These are phyloP conservation scores for Epirrhoe alternata DNA, from an alignment of 2,888 invertebrate genomes.

Conservation along the genomic window DNA sequence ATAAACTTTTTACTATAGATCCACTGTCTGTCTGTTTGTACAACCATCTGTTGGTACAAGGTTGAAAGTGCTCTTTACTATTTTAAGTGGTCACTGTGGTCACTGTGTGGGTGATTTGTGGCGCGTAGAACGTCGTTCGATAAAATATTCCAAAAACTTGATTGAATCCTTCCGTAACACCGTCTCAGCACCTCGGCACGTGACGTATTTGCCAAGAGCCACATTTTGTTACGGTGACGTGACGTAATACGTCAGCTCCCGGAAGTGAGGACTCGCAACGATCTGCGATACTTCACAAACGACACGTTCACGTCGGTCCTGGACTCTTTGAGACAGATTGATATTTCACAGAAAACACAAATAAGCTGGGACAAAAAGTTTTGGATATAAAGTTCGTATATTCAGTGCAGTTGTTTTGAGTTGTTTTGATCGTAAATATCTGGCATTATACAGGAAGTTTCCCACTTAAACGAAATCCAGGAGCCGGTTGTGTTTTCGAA, in stretches of 20 bases:
- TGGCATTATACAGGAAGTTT: slow-evolving; percentile 7
- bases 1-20: too few species aligned
- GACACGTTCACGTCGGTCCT: neutral
- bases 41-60: too few species aligned
- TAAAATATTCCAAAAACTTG: neutral
- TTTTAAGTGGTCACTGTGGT: too few species aligned
- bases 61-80: too few species aligned
- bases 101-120: too few species aligned
- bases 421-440: slow-evolving; percentile 10
- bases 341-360: slow-evolving; percentile 3
- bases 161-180: neutral
- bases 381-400: neutral
- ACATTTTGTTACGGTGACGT: slow-evolving; percentile 20
- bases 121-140: too few species aligned
- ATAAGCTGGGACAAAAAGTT: neutral
- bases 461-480: neutral
- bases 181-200: neutral
- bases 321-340: slow-evolving; percentile 3
- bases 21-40: too few species aligned
- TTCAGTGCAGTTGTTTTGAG: slow-evolving; percentile 7
- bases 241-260: slow-evolving; percentile 22
- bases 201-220: slow-evolving; percentile 7
- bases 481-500: neutral
- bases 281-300: slow-evolving; percentile 17
- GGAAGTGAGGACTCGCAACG: slow-evolving; percentile 19